phyloP scores from a whole-genome alignment of 2,888 invertebrate genomes.

The Piscicola geometra region DNA sequence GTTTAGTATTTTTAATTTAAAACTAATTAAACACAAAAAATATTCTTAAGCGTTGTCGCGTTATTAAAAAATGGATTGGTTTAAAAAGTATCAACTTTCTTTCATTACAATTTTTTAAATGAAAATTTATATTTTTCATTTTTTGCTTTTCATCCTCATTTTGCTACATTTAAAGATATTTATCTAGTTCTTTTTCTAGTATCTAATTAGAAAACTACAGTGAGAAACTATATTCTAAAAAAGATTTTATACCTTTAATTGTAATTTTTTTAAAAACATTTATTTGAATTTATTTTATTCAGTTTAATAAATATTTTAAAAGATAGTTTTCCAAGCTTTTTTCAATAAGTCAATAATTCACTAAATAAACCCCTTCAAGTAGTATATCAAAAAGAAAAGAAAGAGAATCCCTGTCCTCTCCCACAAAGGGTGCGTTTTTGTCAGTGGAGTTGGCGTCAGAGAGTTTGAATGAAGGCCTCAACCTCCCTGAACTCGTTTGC shows the following conservation, averaged over 20 bases:
- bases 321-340: too few species aligned
- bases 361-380: too few species aligned
- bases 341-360: too few species aligned
- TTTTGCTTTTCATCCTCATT: not conserved
- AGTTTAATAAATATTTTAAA: too few species aligned
- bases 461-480: conserved; percentile 79
- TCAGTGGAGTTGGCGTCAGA: conserved; percentile 75
- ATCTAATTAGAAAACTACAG: not conserved
- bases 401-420: conserved; percentile 66
- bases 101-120: not conserved
- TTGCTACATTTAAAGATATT: not conserved
- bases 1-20: not conserved
- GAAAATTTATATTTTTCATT: not conserved
- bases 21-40: not conserved
- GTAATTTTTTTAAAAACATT: too few species aligned
- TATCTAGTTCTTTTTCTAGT: not conserved
- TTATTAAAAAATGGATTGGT: conserved; percentile 17
- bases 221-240: too few species aligned
- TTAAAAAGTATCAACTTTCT: conserved; percentile 15
- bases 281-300: too few species aligned
- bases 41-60: not conserved
- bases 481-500: conserved; percentile 87
- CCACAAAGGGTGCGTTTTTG: conserved; percentile 15
- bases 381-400: conserved; percentile 96
- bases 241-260: too few species aligned